These are phyloP conservation scores for Malachius bipustulatus DNA, from an alignment of 2,888 invertebrate genomes.

Conservation along the genomic window DNA sequence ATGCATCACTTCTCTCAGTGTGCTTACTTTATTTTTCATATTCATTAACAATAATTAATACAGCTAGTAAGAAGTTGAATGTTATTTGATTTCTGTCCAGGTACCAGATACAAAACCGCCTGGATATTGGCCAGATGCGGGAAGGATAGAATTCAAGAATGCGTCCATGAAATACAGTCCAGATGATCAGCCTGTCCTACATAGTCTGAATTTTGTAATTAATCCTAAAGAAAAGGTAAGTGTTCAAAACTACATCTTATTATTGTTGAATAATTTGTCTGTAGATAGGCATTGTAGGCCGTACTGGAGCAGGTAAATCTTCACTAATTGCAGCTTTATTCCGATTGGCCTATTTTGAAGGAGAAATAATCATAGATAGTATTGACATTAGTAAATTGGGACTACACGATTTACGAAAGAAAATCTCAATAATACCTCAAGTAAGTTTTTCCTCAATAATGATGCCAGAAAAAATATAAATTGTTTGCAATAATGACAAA, in stretches of 20 bases:
- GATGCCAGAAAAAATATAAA: no score
- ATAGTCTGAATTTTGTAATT: conserved; percentile 39
- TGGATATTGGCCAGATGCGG: conserved; percentile 49
- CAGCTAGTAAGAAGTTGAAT: background rate
- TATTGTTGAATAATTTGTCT: conserved; percentile 9
- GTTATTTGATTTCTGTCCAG: conserved; percentile 14
- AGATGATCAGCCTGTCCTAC: conserved; percentile 51
- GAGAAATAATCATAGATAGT: conserved; percentile 43
- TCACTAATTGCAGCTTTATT: conserved; percentile 44
- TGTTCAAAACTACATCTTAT: no score
- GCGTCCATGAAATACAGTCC: conserved; percentile 51
- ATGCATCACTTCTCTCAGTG: no score
- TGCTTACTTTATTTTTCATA: background rate
- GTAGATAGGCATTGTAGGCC: conserved; percentile 43
- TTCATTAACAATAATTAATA: conserved; percentile 1
- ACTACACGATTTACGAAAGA: conserved; percentile 42
- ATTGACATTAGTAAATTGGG: conserved; percentile 37
- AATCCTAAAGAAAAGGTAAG: conserved; percentile 40
- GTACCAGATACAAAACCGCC: conserved; percentile 40
- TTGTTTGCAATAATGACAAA: no score
- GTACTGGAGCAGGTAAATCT: conserved; percentile 48
- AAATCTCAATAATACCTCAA: conserved; percentile 53
- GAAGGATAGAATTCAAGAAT: conserved; percentile 46
- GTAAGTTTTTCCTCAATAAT: conserved; percentile 13
- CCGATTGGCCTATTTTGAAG: conserved; percentile 42